Evolutionary conservation across 2,113 vertebrate species (phyloP), one percentile per base, ranked within the genome.

Genomic region (Myxocyprinus asiaticus): DNA sequence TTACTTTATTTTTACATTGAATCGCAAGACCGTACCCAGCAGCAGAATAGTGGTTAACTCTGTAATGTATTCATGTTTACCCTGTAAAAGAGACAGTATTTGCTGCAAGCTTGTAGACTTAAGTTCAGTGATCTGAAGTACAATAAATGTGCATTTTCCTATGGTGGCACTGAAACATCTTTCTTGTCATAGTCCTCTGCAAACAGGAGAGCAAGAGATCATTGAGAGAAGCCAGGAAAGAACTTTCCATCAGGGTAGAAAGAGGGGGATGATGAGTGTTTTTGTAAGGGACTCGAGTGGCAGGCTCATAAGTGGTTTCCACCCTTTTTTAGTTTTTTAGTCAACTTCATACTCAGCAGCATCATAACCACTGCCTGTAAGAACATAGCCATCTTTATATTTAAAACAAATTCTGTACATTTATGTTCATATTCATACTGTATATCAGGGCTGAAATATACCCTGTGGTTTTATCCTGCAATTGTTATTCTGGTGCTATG

Each of bases 31-130:
- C 22, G 22, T 70, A 45, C 62, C 50, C n/a, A 45, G 58, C 75
- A 80, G 72, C 67, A 53, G 58, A 55, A 48, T 64, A 44, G 50
- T 81, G 71, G 80, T 67, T 85, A 76, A 87, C 80, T 77, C 33
- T 61, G n/a, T 83, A 71, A 88, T 81, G 66, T 78, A 80, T 82
- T 78, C 72, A 22, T 69, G 56, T 67, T 66, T 80, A 79, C 80
- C 59, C 63, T 67, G 55, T 65, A 84, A 82, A 76, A 71, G 12
- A 50, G 33, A 42, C 66, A 77, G 71, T 79, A 82, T 85, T 84
- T 42, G 81, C 71, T 85, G 71, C 81, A 81, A 73, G 79, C 62
- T 78, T 71, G 83, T 84, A 43, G 71, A 81, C 67, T 58, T 45
- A 22, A 45, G 14, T 17, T 43, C 6, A 65, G 66, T 67, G 12